Evolutionary conservation across 2,888 invertebrate species (phyloP).

Genomic region (Caenorhabditis imperialis): DNA sequence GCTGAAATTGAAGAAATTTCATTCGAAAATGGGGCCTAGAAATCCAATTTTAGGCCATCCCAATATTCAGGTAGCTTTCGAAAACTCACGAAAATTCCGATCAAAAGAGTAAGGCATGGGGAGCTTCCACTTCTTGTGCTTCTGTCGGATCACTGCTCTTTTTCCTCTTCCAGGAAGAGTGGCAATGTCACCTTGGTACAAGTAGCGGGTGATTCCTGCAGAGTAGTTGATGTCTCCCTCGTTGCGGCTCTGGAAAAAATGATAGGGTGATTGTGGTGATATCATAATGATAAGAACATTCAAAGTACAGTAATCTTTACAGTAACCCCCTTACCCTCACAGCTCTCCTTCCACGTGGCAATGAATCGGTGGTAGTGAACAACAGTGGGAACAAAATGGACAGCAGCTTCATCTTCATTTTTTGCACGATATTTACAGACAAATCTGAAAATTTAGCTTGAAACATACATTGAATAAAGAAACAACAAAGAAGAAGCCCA

Average conservation of each 20-base stretch:
- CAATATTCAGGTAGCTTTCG: no score
- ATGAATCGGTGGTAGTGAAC: neutral
- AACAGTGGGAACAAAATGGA: neutral
- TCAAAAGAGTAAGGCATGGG: conserved; percentile 54
- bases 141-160: conserved; percentile 20
- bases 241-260: conserved; percentile 29
- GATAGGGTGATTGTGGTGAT: neutral
- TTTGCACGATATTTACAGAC: no score
- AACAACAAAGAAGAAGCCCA: no score
- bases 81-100: conserved; percentile 44
- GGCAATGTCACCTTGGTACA: conserved; percentile 43
- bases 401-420: no score
- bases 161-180: neutral
- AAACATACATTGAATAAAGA: no score
- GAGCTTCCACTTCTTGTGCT: conserved; percentile 45
- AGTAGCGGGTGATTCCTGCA: conserved; percentile 15
- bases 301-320: no score
- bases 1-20: conserved; percentile 36
- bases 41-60: neutral
- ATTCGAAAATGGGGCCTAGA: neutral
- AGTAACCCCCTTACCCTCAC: conserved; percentile 11
- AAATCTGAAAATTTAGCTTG: no score
- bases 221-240: conserved; percentile 42
- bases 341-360: conserved; percentile 15
- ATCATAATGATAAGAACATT: no score